Base-by-base conservation (phyloP, 2,113 vertebrate species). In the Gobio gobio region DNA sequence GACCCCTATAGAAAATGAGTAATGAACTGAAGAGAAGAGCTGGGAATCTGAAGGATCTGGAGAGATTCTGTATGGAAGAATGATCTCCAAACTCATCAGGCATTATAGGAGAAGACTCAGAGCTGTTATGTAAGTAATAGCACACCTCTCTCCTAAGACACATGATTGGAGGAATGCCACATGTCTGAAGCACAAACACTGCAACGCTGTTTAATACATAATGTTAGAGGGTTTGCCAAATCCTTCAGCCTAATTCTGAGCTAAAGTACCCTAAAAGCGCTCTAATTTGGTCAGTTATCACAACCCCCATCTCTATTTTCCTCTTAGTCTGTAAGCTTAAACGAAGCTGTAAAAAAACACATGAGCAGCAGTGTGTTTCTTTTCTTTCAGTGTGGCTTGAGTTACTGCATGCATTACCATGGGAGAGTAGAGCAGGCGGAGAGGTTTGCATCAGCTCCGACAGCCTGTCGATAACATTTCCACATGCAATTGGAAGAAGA, bases 401-500 rank as follows among this genome's bases (percentile, higher is more conserved):
- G 36, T 40, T 40, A 72, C 20, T 5, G 68, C 20, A 2, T 18
- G 64, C 49, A 78, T 68, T 68, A 68, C 4, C 13, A 36, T 10
- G 64, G 3, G 64, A 36, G 29, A 18, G 64, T 9, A 3, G 6
- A 8, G 63, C 26, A 33, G 13, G 1, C 63, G 29, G 63, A 66
- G 63, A 66, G 63, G 63, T 36, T 36, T 68, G 64, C 64, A 68
- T 36, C 64, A 20, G 29, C 29, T 68, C 29, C 36, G 64, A 29
- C 29, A 68, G 64, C 16, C 64, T 68, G 64, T 36, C 29, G 16
- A 68, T 68, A 20, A 68, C 64, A 36, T 54, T 33, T 43, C 85
- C 91, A 85, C 87, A 63, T 36, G 47, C 61, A 16, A 6, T 3
- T 29, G 26, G 61, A 64, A 29, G 61, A 14, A 12, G 78, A 80